Base-by-base conservation (phyloP, 2,888 invertebrate genomes). In the Philaethria dido region DNA sequence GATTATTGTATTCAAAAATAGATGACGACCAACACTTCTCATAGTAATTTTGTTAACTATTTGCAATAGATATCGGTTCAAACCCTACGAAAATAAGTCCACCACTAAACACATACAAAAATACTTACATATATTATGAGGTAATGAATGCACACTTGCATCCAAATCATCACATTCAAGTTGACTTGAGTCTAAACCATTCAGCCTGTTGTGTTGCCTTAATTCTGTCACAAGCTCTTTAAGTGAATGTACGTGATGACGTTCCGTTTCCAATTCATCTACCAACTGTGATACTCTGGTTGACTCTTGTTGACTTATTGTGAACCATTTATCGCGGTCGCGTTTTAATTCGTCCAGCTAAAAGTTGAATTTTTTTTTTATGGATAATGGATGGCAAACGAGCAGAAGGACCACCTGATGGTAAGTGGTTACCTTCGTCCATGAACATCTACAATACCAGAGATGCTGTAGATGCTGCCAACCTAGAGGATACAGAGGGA, bases 301-400 rank as follows among this genome's bases (percentile, higher is more conserved):
- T 0, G 79, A 74, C 73, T 91, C 89, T 64, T 85, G 77, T 69
- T 88, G 87, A 64, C 82, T 84, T 18, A 84, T 66, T 0, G 77
- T 29, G 1, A 88, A 45, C 83, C 85, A 87, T 74, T 88, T 88
- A 69, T 90, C 88, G 1, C 89, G 81, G 44, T 93, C 90, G 13
- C 80, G 77, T 72, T 88, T 89, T 1, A 92, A 77, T 65, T 92
- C 92, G 9, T 93, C 93, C 22, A 94, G 75, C 83, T 94, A n/a
- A 75, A 75, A 71, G 14, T 39, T 39, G 13, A 39, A 13, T 25
- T 25, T 25, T 25, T 25, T 25, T 25, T 25, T 5, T 25, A 25
- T n/a, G n/a, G n/a, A n/a, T n/a, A n/a, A n/a, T n/a, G n/a, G n/a
- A n/a, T n/a, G n/a, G n/a, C n/a, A n/a, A n/a, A n/a, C n/a, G n/a